phyloP scores from a whole-genome alignment of 35 echinoderm and acorn worm species.

The Apostichopus japonicus region DNA sequence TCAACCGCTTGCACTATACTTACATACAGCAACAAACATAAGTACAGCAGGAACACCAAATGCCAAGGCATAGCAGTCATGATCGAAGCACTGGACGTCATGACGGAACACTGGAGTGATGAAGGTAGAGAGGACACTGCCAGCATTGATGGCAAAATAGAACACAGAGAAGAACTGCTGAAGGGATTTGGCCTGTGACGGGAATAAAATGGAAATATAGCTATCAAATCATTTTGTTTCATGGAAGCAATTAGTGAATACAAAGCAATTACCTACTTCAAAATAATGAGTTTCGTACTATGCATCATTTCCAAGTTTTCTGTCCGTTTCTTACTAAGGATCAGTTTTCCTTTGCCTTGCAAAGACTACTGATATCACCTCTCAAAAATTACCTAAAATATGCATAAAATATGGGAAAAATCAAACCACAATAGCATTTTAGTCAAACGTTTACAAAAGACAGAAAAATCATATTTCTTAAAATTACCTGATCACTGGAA shows the following conservation, averaged over 20 bases:
- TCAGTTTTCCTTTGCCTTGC: too few relatives aligned
- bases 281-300: not conserved
- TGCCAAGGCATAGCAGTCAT: conserved; percentile 95
- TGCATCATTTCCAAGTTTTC: too few relatives aligned
- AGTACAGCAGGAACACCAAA: conserved; percentile 96
- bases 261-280: not conserved
- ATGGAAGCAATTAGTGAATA: too few relatives aligned
- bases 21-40: conserved; percentile 85
- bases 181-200: conserved; percentile 59
- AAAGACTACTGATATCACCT: too few relatives aligned
- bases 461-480: too few relatives aligned
- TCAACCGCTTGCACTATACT: conserved; percentile 9
- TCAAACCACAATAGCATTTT: too few relatives aligned
- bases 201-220: not conserved
- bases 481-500: conserved; percentile 75
- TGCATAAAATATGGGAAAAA: too few relatives aligned
- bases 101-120: conserved; percentile 85
- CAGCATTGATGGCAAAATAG: conserved; percentile 94
- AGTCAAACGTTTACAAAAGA: too few relatives aligned
- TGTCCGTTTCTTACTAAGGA: too few relatives aligned
- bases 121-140: conserved; percentile 89
- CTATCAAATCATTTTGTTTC: not conserved
- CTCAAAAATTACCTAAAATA: too few relatives aligned
- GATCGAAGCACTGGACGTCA: conserved; percentile 89
- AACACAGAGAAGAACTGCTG: conserved; percentile 94